Percentiles rank a stretch among this genome's conserved stretches.
phyloP scores from a whole-genome alignment of 2,888 invertebrate species.

The Tenthredo livida region DNA sequence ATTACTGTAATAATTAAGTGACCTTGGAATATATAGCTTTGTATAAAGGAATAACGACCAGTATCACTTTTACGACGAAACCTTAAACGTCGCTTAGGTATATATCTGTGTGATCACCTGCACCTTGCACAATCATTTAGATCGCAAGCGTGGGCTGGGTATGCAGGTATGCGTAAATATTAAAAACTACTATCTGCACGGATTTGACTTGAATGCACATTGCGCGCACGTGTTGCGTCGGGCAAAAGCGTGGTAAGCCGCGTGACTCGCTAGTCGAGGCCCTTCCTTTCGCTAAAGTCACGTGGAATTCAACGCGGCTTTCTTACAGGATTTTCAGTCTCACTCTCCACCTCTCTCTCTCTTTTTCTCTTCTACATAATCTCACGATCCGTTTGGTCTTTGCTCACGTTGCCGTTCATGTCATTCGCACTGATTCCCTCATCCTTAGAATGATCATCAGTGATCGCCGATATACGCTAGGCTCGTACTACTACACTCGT shows the following conservation, averaged over 20 bases:
- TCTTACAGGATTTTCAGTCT: conserved; percentile 52
- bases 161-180: conserved; percentile 23
- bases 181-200: conserved; percentile 25
- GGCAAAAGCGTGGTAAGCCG: conserved; percentile 72
- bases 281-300: conserved; percentile 71
- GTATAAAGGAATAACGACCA: neutral
- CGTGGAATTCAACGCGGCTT: conserved; percentile 75
- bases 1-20: conserved; percentile 30
- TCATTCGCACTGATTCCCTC: neutral
- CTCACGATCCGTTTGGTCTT: neutral
- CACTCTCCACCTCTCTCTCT: conserved; percentile 19
- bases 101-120: neutral
- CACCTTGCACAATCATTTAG: conserved; percentile 30
- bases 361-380: neutral
- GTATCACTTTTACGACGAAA: conserved; percentile 27
- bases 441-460: neutral
- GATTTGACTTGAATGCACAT: conserved; percentile 42
- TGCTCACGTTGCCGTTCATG: conserved; percentile 13
- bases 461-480: no score
- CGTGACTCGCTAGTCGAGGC: conserved; percentile 74
- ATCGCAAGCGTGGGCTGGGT: neutral
- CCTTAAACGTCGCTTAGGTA: neutral
- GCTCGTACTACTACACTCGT: no score
- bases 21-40: conserved; percentile 9
- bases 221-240: conserved; percentile 45